Base-by-base conservation (phyloP, 2,797 vertebrate species). In the Falco naumanni region DNA sequence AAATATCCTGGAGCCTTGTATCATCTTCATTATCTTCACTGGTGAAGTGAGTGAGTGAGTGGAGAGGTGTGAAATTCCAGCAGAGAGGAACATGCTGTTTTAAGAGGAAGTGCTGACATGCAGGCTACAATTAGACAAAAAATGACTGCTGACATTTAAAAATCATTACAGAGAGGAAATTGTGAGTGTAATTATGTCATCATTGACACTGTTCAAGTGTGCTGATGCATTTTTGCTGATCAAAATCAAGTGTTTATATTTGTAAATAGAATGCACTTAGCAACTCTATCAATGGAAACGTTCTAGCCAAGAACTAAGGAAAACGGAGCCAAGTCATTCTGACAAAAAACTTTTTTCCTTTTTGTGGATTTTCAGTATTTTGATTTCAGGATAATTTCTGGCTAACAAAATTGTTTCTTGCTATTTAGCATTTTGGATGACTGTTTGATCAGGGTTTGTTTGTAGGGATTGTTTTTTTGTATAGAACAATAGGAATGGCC, bases 121-220 rank as follows among this genome's bases (percentile, higher is more conserved):
- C 41, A 96, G 88, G 92, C 90, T 96, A 96, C 89, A 97, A 96
- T 97, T 95, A 97, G 94, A 93, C 84, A 95, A 97, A 97, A 97
- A 96, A 96, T 93, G 92, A 97, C 94, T 96, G 92, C 94, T 97
- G 97, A 97, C 95, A 98, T 97, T 97, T 97, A 97, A 95, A 97
- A 97, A 95, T 96, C 90, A 96, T 97, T 97, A 95, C 87, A 91
- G 96, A 92, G 92, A 97, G 93, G 96, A 98, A 98, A 96, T 83
- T 96, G 92, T 90, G 75, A 94, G 83, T 88, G 87, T 96, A 97
- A 97, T 97, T 97, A 95, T 96, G 84, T 97, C 93, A 97, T 96
- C 92, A 96, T 90, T 90, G 93, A 80, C 71, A 92, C 50, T 93
- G 92, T 83, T 97, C 87, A 97, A 95, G 97, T 92, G 84, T 81